These are phyloP conservation scores for Habroteleia sp. DNA, from an alignment of 2,888 invertebrate genomes.

Conservation along the genomic window DNA sequence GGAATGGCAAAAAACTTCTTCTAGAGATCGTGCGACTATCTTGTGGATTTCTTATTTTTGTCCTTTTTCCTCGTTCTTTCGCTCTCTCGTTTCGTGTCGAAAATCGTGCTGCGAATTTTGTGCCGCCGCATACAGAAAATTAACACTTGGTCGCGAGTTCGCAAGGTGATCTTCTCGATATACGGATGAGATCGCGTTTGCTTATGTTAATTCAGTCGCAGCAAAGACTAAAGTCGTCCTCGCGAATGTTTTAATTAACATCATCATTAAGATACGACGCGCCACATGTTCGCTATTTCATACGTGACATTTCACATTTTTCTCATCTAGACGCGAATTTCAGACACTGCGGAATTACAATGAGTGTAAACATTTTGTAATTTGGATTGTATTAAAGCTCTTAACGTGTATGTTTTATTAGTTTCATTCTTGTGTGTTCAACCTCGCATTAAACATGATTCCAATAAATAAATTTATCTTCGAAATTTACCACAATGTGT, in stretches of 20 bases:
- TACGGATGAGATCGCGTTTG: constrained; percentile 72
- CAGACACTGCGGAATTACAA: constrained; percentile 39
- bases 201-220: constrained; percentile 77
- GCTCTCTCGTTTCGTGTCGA: constrained; percentile 31
- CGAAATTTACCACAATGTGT: too few relatives aligned
- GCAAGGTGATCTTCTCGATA: constrained; percentile 69
- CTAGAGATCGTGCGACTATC: constrained; percentile 24
- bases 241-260: constrained; percentile 80
- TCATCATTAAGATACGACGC: constrained; percentile 75
- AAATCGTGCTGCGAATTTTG: constrained; percentile 59
- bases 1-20: constrained; percentile 25
- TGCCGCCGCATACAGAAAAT: constrained; percentile 70
- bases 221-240: constrained; percentile 68
- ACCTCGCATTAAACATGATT: too few relatives aligned
- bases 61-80: constrained; percentile 7
- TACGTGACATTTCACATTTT: constrained; percentile 63
- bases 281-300: constrained; percentile 62
- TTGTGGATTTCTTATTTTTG: constrained; percentile 9
- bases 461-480: too few relatives aligned
- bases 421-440: too few relatives aligned
- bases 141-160: constrained; percentile 76
- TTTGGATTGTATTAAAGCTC: constrained; percentile 11
- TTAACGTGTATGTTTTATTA: not conserved
- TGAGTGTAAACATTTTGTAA: constrained; percentile 37
- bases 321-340: constrained; percentile 57